A percentile compares a stretch with the other conserved stretches of the same genome.
Conservation (phyloP, 2,888 invertebrate genomes). For the Pollenia griseotomentosa region DNA sequence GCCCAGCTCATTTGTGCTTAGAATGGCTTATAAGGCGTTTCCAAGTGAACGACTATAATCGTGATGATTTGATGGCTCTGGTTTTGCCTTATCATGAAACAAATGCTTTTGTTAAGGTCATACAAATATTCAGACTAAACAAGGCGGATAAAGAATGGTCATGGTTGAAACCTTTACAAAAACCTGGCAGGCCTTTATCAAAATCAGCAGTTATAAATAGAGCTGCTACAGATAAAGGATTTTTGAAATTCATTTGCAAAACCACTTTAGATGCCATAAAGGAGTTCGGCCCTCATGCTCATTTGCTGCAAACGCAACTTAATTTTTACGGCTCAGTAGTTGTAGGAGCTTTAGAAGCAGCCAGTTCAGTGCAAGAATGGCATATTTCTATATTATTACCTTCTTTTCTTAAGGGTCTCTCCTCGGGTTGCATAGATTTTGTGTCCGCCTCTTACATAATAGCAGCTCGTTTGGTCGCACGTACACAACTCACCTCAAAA, state of each 20-base stretch:
- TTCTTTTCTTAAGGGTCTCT: constrained; percentile 89
- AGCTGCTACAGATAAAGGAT: constrained; percentile 87
- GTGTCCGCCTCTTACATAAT: constrained; percentile 90
- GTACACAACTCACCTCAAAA: constrained; percentile 86
- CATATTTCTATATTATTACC: constrained; percentile 89
- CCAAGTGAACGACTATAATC: constrained; percentile 94
- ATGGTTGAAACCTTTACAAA: constrained; percentile 91
- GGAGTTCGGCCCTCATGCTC: constrained; percentile 86
- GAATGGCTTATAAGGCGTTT: constrained; percentile 98
- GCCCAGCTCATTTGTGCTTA: constrained; percentile 92
- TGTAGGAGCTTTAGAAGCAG: constrained; percentile 88
- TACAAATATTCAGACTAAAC: constrained; percentile 91
- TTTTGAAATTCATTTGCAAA: constrained; percentile 87
- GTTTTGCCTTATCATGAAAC: constrained; percentile 97
- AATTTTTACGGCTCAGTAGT: constrained; percentile 92
- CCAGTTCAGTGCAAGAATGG: constrained; percentile 86
- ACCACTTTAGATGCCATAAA: constrained; percentile 86
- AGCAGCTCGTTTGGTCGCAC: constrained; percentile 88
- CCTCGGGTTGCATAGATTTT: constrained; percentile 88
- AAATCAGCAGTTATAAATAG: constrained; percentile 90
- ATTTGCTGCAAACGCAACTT: constrained; percentile 88
- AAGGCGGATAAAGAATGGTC: constrained; percentile 88
- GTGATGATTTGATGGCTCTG: constrained; percentile 90
- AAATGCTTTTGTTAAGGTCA: constrained; percentile 92
- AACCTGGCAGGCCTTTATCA: constrained; percentile 90